phyloP scores from a whole-genome alignment of 2,113 vertebrate genomes.

The Myotis brandtii region DNA sequence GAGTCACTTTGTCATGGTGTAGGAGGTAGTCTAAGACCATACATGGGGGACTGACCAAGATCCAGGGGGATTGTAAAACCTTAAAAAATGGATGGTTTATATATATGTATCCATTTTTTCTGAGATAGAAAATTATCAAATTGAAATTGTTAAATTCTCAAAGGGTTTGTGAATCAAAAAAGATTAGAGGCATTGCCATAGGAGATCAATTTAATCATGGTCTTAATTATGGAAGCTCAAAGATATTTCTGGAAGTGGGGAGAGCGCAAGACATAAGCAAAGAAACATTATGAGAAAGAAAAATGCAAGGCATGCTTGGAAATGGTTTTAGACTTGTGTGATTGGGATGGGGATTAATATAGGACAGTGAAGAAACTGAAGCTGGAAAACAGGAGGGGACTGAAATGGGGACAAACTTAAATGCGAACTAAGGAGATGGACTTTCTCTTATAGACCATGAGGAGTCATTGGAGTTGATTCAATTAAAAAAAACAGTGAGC shows the following conservation, averaged over 20 bases:
- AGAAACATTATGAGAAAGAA: not conserved
- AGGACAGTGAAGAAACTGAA: not conserved
- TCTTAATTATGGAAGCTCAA: not conserved
- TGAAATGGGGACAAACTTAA: not conserved
- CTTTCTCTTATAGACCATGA: not conserved
- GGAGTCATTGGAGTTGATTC: not conserved
- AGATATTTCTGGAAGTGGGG: not conserved
- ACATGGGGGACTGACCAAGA: no score
- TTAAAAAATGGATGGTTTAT: not conserved
- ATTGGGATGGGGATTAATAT: not conserved
- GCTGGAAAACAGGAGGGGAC: not conserved
- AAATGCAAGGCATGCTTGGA: not conserved
- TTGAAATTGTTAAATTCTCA: not conserved
- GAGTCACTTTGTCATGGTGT: not conserved
- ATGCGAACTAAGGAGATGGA: not conserved
- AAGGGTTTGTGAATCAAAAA: not conserved
- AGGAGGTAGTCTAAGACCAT: not conserved
- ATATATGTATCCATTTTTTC: not conserved
- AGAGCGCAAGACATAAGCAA: not conserved
- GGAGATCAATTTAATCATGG: not conserved
- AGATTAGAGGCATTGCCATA: not conserved
- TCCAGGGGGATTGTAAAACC: not conserved
- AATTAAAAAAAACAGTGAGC: not conserved
- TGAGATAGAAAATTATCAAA: not conserved
- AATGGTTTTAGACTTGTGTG: not conserved